These are phyloP conservation scores for Nebria salina DNA, from an alignment of 2,888 invertebrate species.

Conservation along the genomic window DNA sequence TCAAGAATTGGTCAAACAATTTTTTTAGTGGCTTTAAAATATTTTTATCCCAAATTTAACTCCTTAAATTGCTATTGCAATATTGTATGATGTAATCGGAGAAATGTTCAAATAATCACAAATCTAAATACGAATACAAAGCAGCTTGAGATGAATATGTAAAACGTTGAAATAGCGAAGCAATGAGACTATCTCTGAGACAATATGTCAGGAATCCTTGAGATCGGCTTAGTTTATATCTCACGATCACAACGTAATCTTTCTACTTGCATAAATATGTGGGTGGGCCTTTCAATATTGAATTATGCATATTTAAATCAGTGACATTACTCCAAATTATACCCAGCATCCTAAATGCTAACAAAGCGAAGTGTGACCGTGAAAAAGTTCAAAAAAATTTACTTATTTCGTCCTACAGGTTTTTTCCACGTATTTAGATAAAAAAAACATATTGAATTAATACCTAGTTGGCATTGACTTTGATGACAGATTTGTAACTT, in stretches of 20 bases:
- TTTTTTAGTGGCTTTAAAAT: too few relatives aligned
- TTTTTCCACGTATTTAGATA: not conserved
- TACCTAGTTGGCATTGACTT: not conserved
- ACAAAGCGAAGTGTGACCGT: not conserved
- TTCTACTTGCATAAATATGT: not conserved
- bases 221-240: conserved; percentile 1
- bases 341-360: not conserved
- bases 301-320: not conserved
- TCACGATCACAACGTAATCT: not conserved
- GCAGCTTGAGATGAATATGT: not conserved
- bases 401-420: not conserved
- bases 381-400: not conserved
- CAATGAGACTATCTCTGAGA: not conserved
- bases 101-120: not conserved
- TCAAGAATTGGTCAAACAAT: too few relatives aligned
- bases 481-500: not conserved
- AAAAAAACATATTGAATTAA: not conserved
- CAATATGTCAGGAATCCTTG: not conserved
- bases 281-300: not conserved
- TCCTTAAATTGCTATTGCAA: not conserved
- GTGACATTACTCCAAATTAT: not conserved
- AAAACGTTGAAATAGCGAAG: not conserved
- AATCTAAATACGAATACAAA: not conserved
- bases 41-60: too few relatives aligned
- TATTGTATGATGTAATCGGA: not conserved